These are phyloP conservation scores for Xenus cinereus DNA, from an alignment of 2,113 vertebrate genomes.

Conservation along the genomic window DNA sequence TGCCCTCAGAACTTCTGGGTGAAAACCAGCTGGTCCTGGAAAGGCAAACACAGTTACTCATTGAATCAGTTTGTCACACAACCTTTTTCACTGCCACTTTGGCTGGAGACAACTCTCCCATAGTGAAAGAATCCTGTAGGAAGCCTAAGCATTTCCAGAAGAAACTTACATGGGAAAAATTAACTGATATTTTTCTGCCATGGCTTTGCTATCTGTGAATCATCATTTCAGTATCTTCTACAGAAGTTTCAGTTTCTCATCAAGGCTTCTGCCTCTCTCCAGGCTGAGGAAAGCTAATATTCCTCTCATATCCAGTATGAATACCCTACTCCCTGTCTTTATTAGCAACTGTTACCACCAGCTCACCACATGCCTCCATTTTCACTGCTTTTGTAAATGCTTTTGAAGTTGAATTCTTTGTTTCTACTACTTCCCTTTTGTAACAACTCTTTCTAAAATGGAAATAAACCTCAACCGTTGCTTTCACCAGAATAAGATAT, in stretches of 20 bases:
- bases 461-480: neutral
- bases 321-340: neutral
- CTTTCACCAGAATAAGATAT: neutral
- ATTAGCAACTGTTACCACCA: neutral
- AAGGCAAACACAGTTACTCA: neutral
- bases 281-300: neutral
- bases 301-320: neutral
- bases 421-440: neutral
- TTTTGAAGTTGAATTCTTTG: neutral
- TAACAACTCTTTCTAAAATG: neutral
- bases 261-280: neutral
- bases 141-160: neutral
- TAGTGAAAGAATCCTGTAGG: neutral
- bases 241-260: neutral
- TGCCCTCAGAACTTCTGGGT: neutral
- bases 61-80: neutral
- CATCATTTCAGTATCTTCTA: neutral
- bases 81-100: neutral
- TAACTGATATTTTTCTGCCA: neutral
- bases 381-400: neutral
- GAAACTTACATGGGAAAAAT: neutral
- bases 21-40: neutral
- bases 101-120: neutral
- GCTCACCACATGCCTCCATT: neutral
- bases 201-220: neutral